Conservation (phyloP, 2,888 invertebrate species). For the Gandaritis pyraliata region DNA sequence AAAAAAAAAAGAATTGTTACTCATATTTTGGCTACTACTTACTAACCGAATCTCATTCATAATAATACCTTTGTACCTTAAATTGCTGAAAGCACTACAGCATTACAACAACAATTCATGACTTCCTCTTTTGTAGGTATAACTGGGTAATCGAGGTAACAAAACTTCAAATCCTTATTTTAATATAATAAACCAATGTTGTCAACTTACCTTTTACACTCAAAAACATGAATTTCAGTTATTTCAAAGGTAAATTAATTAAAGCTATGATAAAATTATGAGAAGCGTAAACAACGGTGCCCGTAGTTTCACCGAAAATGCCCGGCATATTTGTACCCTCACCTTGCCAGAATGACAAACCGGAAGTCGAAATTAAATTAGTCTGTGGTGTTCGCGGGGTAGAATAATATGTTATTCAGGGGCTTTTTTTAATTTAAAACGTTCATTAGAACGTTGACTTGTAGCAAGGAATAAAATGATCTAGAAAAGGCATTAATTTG, state of each 20-base stretch:
- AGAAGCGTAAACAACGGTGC: conserved; percentile 12
- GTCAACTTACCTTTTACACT: not conserved
- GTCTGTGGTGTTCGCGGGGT: conserved; percentile 40
- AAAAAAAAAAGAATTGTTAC: too few species aligned
- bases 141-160: too few species aligned
- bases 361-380: conserved; percentile 51
- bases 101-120: too few species aligned
- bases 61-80: too few species aligned
- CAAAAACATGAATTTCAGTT: conserved; percentile 3
- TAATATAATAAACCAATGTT: not conserved
- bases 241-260: conserved; percentile 15
- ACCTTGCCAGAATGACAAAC: conserved; percentile 37
- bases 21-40: too few species aligned
- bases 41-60: too few species aligned
- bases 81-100: too few species aligned
- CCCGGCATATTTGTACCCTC: conserved; percentile 19
- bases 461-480: conserved; percentile 8
- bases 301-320: conserved; percentile 37
- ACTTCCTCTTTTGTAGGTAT: too few species aligned
- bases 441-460: conserved; percentile 46
- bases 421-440: conserved; percentile 55
- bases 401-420: conserved; percentile 48
- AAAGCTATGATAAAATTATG: conserved; percentile 18
- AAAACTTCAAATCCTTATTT: too few species aligned
- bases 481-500: conserved; percentile 34